Evolutionary conservation across 2,888 invertebrate genomes (phyloP), one percentile per base, ranked within the genome.

Genomic region (Coelinius sp.): DNA sequence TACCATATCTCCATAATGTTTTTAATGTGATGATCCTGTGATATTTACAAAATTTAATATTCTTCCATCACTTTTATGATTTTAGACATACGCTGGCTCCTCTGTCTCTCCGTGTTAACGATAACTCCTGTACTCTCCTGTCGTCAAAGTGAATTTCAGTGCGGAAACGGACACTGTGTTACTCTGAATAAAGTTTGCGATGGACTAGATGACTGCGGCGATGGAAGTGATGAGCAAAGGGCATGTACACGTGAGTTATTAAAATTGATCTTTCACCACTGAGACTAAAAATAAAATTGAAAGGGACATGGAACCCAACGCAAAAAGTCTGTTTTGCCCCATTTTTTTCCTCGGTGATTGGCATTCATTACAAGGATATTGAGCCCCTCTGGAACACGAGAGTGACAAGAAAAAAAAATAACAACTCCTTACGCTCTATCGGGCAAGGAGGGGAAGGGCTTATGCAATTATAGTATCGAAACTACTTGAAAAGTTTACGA

Each of bases 201-300:
- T 83, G 93, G 94, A 20, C 89, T 92, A 73, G 92, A 92, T 81
- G 94, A 95, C 85, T 95, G 95, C 82, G 92, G 92, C 27, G 95
- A 95, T 86, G 92, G 92, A 81, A 93, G 92, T 79, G 95, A 95
- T 85, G 95, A 95, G 86, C 92, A 92, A 2, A 90, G 91, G 77
- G 91, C 91, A 80, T 95, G 95, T 87, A 90, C 94, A 82, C 93
- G 95, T 95, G 88, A 94, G 94, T 93, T n/a, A n/a, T n/a, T n/a
- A 17, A 44, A 44, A 44, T n/a, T n/a, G 44, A n/a, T n/a, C n/a
- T n/a, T n/a, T n/a, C 5, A 3, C 41, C 41, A n/a, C 12, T 41
- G n/a, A 59, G 12, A 27, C 5, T 56, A 24, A 56, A 59, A 59
- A 59, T 7, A 59, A 53, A 22, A 53, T 17, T 5, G n/a, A n/a